Evolutionary conservation across 2,888 invertebrate genomes (phyloP), one percentile per base, ranked within the genome.

Genomic region (Balanococcus diminutus): DNA sequence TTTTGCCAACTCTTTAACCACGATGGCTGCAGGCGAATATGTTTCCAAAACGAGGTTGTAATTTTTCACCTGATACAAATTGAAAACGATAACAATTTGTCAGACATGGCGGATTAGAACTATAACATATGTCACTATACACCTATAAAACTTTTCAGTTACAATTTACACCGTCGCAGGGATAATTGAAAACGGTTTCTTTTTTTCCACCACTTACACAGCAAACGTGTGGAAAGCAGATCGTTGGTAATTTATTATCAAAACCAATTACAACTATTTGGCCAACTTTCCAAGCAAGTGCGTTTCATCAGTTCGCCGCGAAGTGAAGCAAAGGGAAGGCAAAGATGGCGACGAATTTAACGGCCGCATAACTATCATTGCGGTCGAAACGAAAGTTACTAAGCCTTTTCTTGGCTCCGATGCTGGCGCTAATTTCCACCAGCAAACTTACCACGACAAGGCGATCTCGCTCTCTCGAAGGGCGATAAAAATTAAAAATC

Each of bases 241-340:
- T 84, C 56, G 61, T 67, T 67, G 16, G 84, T 84, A 84, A 84
- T 84, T 84, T 84, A 84, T 84, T 84, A 84, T 84, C 84, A 67
- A 84, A 84, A 84, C 84, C 84, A 84, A 84, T 84, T 84, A 84
- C 84, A 84, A 84, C 84, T 84, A 84, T 84, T 84, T 84, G 84
- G 84, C 84, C 39, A 84, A 84, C 84, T 84, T 84, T 84, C 61
- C 36, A 72, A 32, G 56, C 32, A 51, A 8, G 46, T 42, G 25
- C 56, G 56, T 67, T 67, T 84, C 84, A 84, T 84, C 84, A 36
- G 56, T 51, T 28, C 28, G 8, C 19, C 36, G n/a, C 46, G 56
- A 56, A 1, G 22, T 2, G 3, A n/a, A 51, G 9, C 19, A 2
- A 56, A 56, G 56, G 22, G 22, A 19, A 22, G 22, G 8, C n/a